Percentiles rank a stretch among this genome's conserved stretches.
Conservation (phyloP, 2,888 invertebrate genomes). For the Margaritifera margaritifera region DNA sequence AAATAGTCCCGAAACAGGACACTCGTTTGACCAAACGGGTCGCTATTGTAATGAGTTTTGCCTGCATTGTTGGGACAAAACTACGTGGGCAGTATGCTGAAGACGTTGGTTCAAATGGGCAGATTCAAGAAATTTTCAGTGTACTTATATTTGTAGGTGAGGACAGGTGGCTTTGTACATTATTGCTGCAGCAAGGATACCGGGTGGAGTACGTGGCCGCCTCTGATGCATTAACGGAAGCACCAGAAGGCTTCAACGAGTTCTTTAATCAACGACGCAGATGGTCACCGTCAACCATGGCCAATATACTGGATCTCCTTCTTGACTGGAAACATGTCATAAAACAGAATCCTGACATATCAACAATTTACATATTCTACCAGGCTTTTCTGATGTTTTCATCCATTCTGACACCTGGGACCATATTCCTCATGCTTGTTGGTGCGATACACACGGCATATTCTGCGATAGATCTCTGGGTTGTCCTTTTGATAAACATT, state of each 20-base stretch:
- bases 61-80: no score
- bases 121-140: no score
- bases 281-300: constrained; percentile 54
- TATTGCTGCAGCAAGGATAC: constrained; percentile 51
- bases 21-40: no score
- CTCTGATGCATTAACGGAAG: constrained; percentile 49
- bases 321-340: constrained; percentile 91
- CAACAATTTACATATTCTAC: constrained; percentile 71
- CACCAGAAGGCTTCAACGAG: constrained; percentile 50
- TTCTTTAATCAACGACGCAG: constrained; percentile 53
- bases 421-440: constrained; percentile 62
- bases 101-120: no score
- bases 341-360: constrained; percentile 96
- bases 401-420: constrained; percentile 83
- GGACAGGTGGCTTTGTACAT: constrained; percentile 53
- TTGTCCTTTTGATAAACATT: constrained; percentile 45
- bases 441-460: constrained; percentile 52
- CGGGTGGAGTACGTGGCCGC: constrained; percentile 51
- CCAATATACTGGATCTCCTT: constrained; percentile 51
- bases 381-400: constrained; percentile 75
- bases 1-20: no score
- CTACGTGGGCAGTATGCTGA: no score
- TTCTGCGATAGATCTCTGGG: constrained; percentile 36
- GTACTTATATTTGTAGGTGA: constrained; percentile 36
- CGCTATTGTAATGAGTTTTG: no score